Evolutionary conservation across 2,888 invertebrate genomes (phyloP).

Genomic region (Hoplodrina blanda): DNA sequence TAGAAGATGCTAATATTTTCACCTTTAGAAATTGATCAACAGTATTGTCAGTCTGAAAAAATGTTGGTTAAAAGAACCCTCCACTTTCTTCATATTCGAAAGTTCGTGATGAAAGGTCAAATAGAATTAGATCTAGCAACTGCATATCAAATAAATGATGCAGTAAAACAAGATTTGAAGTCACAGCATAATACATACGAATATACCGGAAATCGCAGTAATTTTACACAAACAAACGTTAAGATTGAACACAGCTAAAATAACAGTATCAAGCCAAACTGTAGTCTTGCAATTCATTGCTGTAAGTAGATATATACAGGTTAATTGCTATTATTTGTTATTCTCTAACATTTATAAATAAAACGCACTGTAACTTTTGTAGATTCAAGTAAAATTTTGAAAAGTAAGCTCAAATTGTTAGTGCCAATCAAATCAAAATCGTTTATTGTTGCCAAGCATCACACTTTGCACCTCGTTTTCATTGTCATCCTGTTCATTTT

Average conservation of each 20-base stretch:
- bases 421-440: constrained; percentile 76
- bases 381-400: constrained; percentile 53
- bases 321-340: constrained; percentile 30
- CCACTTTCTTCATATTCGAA: not conserved
- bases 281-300: constrained; percentile 12
- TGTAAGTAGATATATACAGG: constrained; percentile 13
- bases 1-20: not conserved
- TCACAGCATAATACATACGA: not conserved
- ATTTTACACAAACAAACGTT: constrained; percentile 1
- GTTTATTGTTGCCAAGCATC: constrained; percentile 64
- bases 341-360: not conserved
- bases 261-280: constrained; percentile 39
- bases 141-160: not conserved
- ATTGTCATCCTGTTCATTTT: constrained; percentile 66
- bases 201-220: not conserved
- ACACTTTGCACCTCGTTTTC: constrained; percentile 78
- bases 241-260: constrained; percentile 24
- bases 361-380: constrained; percentile 30
- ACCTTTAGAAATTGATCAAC: not conserved
- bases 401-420: constrained; percentile 73
- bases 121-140: not conserved
- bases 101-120: not conserved
- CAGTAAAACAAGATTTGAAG: too few relatives aligned
- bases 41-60: not conserved
- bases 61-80: not conserved